A percentile compares a stretch with the other conserved stretches of the same genome.
Conservation (phyloP, 2,888 invertebrate genomes). For the Callimorpha dominula region DNA sequence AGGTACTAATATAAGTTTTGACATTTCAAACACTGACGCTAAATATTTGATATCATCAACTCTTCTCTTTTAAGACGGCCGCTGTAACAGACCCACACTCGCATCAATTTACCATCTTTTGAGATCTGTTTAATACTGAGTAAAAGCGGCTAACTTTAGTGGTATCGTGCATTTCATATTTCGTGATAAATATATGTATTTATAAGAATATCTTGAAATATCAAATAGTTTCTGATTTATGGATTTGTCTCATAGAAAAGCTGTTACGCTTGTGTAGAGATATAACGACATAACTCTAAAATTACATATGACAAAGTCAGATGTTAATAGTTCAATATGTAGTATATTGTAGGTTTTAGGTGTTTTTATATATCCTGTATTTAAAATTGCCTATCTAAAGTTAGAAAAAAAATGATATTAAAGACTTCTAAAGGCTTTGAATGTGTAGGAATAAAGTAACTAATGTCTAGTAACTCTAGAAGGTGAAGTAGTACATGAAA, state of each 20-base stretch:
- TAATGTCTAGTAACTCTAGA: conserved; percentile 16
- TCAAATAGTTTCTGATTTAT: not conserved
- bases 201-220: conserved; percentile 1
- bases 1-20: not conserved
- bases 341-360: conserved; percentile 3
- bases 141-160: not conserved
- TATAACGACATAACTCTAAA: not conserved
- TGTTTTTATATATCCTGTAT: not conserved
- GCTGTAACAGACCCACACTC: not conserved
- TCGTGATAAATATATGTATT: not conserved
- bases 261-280: not conserved
- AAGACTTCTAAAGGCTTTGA: conserved; percentile 33
- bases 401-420: conserved; percentile 12
- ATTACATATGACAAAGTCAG: conserved; percentile 28
- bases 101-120: not conserved
- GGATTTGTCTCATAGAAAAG: not conserved
- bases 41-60: not conserved
- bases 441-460: conserved; percentile 30
- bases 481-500: not conserved
- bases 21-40: not conserved
- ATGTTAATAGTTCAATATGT: conserved; percentile 15
- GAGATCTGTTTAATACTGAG: not conserved
- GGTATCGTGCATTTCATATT: not conserved
- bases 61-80: not conserved
- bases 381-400: conserved; percentile 35